Evolutionary conservation across 2,888 invertebrate genomes (phyloP).

Genomic region (Kryphioiulus occultus): DNA sequence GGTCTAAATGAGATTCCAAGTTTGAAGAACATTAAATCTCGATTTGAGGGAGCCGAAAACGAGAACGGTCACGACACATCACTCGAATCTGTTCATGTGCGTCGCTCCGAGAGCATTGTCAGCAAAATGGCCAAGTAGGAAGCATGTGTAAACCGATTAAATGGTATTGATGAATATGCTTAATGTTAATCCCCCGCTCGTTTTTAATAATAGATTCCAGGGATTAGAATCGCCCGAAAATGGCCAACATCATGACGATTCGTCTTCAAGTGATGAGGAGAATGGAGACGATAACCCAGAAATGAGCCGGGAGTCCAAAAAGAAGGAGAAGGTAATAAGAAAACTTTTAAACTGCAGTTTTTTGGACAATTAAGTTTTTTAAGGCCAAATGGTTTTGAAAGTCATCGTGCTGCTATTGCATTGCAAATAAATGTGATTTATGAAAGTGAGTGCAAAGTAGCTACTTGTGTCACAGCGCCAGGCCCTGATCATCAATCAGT

Average conservation of each 20-base stretch:
- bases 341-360: neutral
- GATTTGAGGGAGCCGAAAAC: slow-evolving; percentile 52
- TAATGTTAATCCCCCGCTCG: neutral
- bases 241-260: slow-evolving; percentile 52
- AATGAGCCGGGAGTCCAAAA: slow-evolving; percentile 53
- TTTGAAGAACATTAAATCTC: slow-evolving; percentile 51
- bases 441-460: slow-evolving; percentile 30
- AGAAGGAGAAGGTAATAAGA: slow-evolving; percentile 56
- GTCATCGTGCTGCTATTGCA: neutral
- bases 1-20: slow-evolving; percentile 54
- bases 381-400: slow-evolving; percentile 10
- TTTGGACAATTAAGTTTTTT: slow-evolving; percentile 48
- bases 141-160: neutral
- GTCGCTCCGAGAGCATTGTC: slow-evolving; percentile 53
- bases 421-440: neutral
- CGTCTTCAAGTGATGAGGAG: slow-evolving; percentile 55
- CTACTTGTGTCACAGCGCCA: slow-evolving; percentile 3
- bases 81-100: slow-evolving; percentile 50
- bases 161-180: neutral
- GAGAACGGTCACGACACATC: slow-evolving; percentile 49
- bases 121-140: slow-evolving; percentile 53
- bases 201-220: slow-evolving; percentile 39
- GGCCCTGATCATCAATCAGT: neutral
- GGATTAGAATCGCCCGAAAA: slow-evolving; percentile 51
- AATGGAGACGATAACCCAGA: slow-evolving; percentile 54